These are phyloP conservation scores for Frieseomelitta varia DNA, from an alignment of 1,140 invertebrate genomes.

Conservation along the genomic window DNA sequence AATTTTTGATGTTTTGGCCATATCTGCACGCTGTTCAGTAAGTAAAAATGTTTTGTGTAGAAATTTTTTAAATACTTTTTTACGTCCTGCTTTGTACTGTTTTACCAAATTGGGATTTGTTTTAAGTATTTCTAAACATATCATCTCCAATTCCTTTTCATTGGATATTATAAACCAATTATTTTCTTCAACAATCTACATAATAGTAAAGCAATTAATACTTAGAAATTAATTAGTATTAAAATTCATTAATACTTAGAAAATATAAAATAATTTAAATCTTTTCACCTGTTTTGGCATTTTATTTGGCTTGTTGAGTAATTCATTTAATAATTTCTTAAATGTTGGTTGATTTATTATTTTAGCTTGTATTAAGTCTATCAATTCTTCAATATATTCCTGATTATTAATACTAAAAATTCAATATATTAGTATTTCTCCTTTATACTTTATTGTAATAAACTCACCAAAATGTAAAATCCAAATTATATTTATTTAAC, in stretches of 20 bases:
- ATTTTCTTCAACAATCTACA: constrained; percentile 85
- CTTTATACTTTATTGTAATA: constrained; percentile 44
- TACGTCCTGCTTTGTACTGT: constrained; percentile 87
- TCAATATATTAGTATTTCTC: constrained; percentile 31
- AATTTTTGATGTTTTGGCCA: constrained; percentile 84
- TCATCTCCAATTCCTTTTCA: constrained; percentile 82
- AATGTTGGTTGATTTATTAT: constrained; percentile 85
- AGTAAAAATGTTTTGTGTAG: constrained; percentile 83
- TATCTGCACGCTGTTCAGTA: constrained; percentile 86
- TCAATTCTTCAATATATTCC: constrained; percentile 84
- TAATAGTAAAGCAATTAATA: constrained; percentile 44
- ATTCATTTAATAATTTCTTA: constrained; percentile 82
- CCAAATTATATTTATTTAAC: constrained; percentile 85
- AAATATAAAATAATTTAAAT: not conserved
- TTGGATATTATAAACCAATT: constrained; percentile 86
- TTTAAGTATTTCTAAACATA: constrained; percentile 85
- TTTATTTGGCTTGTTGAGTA: constrained; percentile 80
- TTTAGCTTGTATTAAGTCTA: constrained; percentile 83
- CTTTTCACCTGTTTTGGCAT: constrained; percentile 78
- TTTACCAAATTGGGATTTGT: constrained; percentile 87
- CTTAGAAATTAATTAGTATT: constrained; percentile 27
- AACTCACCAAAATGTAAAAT: constrained; percentile 83
- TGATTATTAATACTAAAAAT: constrained; percentile 77
- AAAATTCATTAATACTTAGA: constrained; percentile 24
- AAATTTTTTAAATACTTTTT: constrained; percentile 86